A percentile compares a stretch with the other conserved stretches of the same genome.
phyloP scores from a whole-genome alignment of 2,797 vertebrate genomes.

The Pitangus sulphuratus region DNA sequence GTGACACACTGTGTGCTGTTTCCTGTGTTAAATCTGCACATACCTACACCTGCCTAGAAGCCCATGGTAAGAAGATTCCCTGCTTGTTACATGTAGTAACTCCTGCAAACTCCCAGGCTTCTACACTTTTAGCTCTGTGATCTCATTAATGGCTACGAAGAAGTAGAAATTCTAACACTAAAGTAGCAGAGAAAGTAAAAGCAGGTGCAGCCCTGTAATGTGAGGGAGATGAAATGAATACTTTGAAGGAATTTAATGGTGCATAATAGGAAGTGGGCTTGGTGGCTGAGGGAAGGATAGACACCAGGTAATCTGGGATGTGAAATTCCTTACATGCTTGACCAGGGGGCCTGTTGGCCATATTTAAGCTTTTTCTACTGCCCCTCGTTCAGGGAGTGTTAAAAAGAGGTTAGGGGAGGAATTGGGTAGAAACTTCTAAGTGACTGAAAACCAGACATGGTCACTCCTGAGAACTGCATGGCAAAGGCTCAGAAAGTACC shows the following conservation, averaged over 20 bases:
- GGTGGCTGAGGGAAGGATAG: neutral
- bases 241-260: neutral
- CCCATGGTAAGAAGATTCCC: slow-evolving; percentile 62
- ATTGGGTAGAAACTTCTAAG: neutral
- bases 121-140: neutral
- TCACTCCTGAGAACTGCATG: neutral
- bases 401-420: neutral
- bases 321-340: neutral
- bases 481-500: neutral
- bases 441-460: neutral
- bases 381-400: neutral
- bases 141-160: neutral
- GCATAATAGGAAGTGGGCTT: neutral
- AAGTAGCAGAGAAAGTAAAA: slow-evolving; percentile 4
- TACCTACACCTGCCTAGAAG: slow-evolving; percentile 56
- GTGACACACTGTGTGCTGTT: slow-evolving; percentile 66
- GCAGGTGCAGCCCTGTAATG: neutral
- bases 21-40: slow-evolving; percentile 59
- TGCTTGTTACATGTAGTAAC: slow-evolving; percentile 30
- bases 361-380: neutral
- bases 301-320: neutral
- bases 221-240: neutral
- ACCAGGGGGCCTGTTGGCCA: neutral
- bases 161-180: neutral
- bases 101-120: slow-evolving; percentile 21